A percentile compares a stretch with the other conserved stretches of the same genome.
Conservation (phyloP, 2,888 invertebrate genomes). For the Tenthredo scrophulariae region DNA sequence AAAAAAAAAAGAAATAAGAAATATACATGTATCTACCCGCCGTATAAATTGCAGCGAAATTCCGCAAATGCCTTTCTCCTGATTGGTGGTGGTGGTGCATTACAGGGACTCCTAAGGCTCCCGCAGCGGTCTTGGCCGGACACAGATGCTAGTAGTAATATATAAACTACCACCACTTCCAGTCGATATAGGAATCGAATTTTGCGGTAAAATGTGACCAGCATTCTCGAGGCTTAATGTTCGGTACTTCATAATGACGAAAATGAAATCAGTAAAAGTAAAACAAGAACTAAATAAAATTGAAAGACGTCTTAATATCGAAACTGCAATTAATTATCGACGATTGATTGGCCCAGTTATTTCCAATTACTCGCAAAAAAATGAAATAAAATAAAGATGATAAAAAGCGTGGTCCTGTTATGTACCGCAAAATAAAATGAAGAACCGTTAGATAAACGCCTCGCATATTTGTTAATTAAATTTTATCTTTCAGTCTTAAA, state of each 20-base stretch:
- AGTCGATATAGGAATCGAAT: background rate
- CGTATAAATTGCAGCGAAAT: slow-evolving; percentile 47
- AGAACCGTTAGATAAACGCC: background rate
- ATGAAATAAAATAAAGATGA: background rate
- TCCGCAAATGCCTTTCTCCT: slow-evolving; percentile 47
- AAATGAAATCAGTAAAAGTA: background rate
- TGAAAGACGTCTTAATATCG: background rate
- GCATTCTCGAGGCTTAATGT: background rate
- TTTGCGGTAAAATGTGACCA: background rate
- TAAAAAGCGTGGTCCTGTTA: background rate
- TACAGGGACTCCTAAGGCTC: slow-evolving; percentile 2
- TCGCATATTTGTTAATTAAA: background rate
- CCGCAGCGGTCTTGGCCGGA: slow-evolving; percentile 22
- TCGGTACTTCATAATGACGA: background rate
- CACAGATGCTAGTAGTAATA: slow-evolving; percentile 28
- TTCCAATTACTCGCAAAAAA: background rate
- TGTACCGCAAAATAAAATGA: background rate
- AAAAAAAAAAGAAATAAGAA: background rate
- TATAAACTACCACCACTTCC: background rate
- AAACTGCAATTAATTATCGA: background rate
- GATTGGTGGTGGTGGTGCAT: background rate
- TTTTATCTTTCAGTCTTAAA: background rate
- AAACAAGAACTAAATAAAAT: background rate
- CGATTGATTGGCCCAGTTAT: background rate
- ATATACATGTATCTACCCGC: background rate